Evolutionary conservation across 2,888 invertebrate genomes (phyloP), one percentile per base, ranked within the genome.

Genomic region (Blastobasis adustella): DNA sequence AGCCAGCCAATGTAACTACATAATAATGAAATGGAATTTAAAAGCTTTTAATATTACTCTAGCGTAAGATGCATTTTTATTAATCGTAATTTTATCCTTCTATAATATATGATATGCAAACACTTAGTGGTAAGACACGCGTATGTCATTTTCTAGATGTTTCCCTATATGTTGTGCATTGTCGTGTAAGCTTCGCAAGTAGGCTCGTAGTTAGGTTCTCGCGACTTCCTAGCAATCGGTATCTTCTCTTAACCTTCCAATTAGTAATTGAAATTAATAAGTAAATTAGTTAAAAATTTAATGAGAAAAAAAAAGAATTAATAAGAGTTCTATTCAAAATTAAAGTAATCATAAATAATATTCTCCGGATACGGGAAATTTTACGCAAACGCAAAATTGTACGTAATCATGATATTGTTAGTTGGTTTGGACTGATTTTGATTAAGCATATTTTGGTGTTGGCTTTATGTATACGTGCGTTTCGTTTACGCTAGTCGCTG

Each of bases 161-260:
- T 77, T 83, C 76, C 79, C 69, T 75, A 71, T 82, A 73, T 84
- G 85, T 86, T 83, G 83, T 85, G 79, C 79, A 74, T 79, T 66
- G 78, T 80, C 76, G 72, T 82, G 79, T 80, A 79, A 76, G 86
- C 83, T 84, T 83, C 69, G 82, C 82, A 69, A 58, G 78, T 85
- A 85, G 84, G 76, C 76, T 79, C 72, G 76, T 86, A 86, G 86
- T 78, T 85, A 85, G 86, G 84, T 80, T 79, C 73, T 74, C 77
- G 82, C 81, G 76, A 83, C 87, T 86, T 86, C 86, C 87, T 83
- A 83, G 78, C 75, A 82, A 83, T 76, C 67, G 71, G 80, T 72
- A 77, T 80, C 83, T 85, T 83, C 82, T 84, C 72, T 69, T 69
- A 71, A 78, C 76, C 86, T 86, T 86, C 86, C 86, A 86, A 67